These are phyloP conservation scores for Hirtodrosophila confusa DNA, from an alignment of 2,888 invertebrate species.

Conservation along the genomic window DNA sequence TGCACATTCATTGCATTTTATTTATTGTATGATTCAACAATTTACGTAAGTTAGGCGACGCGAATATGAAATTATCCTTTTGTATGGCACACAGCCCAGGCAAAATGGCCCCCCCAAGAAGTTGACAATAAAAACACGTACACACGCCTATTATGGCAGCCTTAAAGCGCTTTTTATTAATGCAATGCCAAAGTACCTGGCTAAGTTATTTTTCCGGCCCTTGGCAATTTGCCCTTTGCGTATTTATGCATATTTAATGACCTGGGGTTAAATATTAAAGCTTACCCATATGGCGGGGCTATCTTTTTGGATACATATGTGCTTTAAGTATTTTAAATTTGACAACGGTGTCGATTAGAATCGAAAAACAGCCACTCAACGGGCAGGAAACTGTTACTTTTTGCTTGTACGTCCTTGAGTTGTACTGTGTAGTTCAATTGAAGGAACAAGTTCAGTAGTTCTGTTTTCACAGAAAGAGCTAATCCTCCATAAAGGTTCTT, in stretches of 20 bases:
- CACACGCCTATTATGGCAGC: slow-evolving; percentile 52
- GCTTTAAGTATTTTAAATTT: slow-evolving; percentile 9
- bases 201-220: slow-evolving; percentile 43
- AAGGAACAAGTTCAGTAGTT: no score
- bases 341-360: slow-evolving; percentile 20
- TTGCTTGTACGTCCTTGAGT: background rate
- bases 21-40: slow-evolving; percentile 72
- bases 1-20: slow-evolving; percentile 69
- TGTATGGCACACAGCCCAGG: slow-evolving; percentile 21
- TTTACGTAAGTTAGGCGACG: slow-evolving; percentile 69
- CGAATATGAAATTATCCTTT: slow-evolving; percentile 70
- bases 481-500: no score
- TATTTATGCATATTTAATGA: slow-evolving; percentile 45
- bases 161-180: slow-evolving; percentile 33
- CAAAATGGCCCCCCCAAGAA: slow-evolving; percentile 26
- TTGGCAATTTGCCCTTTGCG: slow-evolving; percentile 42
- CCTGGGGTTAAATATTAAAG: slow-evolving; percentile 7
- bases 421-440: no score
- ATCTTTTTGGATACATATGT: slow-evolving; percentile 2
- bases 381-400: slow-evolving; percentile 2
- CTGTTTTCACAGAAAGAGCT: no score
- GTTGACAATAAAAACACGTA: slow-evolving; percentile 61
- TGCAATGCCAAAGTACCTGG: slow-evolving; percentile 59
- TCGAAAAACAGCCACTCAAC: background rate
- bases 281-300: background rate